Evolutionary conservation across 2,888 invertebrate genomes (phyloP).

Genomic region (Neoascia interrupta): DNA sequence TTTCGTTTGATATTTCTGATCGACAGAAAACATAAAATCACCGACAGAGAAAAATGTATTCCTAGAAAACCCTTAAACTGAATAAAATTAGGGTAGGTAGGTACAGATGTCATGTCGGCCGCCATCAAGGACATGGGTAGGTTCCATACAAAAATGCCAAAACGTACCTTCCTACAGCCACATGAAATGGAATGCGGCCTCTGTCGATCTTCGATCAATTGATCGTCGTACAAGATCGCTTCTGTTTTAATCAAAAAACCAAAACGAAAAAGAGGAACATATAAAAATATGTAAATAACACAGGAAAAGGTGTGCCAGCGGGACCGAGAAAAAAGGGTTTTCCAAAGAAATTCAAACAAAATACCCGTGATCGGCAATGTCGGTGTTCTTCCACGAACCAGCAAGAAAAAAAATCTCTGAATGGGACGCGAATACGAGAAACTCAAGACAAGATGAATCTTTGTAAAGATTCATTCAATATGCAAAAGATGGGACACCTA

Average conservation of each 20-base stretch:
- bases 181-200: neutral
- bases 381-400: conserved; percentile 57
- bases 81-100: conserved; percentile 35
- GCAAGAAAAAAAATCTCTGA: conserved; percentile 53
- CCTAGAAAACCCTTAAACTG: conserved; percentile 34
- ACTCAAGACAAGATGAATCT: conserved; percentile 29
- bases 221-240: conserved; percentile 54
- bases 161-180: too few species aligned
- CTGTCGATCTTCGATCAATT: conserved; percentile 20
- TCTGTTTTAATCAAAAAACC: conserved; percentile 38
- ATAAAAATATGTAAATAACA: conserved; percentile 59
- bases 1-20: neutral
- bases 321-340: conserved; percentile 42
- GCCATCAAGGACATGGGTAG: conserved; percentile 56
- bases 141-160: too few species aligned
- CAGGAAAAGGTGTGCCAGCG: conserved; percentile 63
- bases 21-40: neutral
- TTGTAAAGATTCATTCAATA: conserved; percentile 59
- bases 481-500: conserved; percentile 52
- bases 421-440: conserved; percentile 59
- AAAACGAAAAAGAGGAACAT: conserved; percentile 1
- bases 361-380: conserved; percentile 24
- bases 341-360: conserved; percentile 61
- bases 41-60: conserved; percentile 5
- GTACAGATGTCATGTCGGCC: conserved; percentile 42